Evolutionary conservation across 2,888 invertebrate species (phyloP).

Genomic region (Prosapia bicincta): DNA sequence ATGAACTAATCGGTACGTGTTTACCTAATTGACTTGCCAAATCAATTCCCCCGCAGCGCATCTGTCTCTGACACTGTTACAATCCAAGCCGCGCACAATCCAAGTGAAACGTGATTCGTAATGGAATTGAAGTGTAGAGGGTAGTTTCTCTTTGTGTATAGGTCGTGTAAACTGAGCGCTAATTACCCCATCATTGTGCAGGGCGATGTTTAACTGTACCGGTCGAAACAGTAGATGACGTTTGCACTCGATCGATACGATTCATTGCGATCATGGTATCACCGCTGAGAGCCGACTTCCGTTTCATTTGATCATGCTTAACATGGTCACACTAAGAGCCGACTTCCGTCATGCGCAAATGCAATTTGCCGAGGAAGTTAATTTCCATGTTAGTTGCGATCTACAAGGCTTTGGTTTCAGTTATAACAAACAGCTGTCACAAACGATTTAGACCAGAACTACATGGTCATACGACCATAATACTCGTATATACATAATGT

Average conservation of each 20-base stretch:
- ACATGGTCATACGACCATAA: too few relatives aligned
- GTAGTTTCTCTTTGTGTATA: background rate
- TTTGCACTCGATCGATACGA: background rate
- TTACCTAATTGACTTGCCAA: too few relatives aligned
- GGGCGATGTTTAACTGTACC: background rate
- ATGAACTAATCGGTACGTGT: too few relatives aligned
- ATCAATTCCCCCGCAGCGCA: too few relatives aligned
- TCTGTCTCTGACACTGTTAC: too few relatives aligned
- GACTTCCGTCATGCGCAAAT: background rate
- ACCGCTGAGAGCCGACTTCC: background rate
- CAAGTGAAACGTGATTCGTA: background rate
- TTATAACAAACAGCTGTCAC: background rate
- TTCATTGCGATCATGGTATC: background rate
- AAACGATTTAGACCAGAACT: too few relatives aligned
- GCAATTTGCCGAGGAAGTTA: background rate
- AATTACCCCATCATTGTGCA: background rate
- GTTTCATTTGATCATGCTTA: background rate
- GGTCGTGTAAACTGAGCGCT: background rate
- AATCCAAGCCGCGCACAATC: background rate
- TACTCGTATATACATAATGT: too few relatives aligned
- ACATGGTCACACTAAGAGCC: background rate
- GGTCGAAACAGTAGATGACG: background rate
- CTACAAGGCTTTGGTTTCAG: background rate
- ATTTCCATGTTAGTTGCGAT: background rate
- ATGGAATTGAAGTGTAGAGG: background rate